Conservation (phyloP, 2,113 vertebrate species). For the Felis chaus region DNA sequence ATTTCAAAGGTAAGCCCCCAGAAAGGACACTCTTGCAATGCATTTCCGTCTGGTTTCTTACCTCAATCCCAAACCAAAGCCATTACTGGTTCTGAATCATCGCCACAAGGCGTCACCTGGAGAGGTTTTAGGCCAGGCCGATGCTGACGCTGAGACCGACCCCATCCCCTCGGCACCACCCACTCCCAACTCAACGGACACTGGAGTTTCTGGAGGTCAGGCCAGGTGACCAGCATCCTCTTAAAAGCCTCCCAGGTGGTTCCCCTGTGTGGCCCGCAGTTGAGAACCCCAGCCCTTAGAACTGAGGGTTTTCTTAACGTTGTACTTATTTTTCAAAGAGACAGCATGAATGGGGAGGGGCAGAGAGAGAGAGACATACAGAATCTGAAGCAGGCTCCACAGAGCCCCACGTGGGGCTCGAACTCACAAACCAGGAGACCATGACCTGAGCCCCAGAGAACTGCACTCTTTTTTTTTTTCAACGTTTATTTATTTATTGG, state of each 20-base stretch:
- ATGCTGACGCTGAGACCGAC: too few relatives aligned
- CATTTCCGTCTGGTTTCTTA: background rate
- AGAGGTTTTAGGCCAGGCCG: background rate
- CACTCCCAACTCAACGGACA: background rate
- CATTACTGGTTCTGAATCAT: background rate
- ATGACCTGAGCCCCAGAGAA: too few relatives aligned
- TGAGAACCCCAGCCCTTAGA: background rate
- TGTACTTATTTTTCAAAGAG: too few relatives aligned
- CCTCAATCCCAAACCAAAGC: background rate
- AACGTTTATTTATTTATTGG: too few relatives aligned
- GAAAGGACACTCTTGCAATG: background rate
- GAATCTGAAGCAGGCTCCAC: too few relatives aligned
- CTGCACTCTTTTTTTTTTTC: too few relatives aligned
- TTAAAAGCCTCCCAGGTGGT: background rate
- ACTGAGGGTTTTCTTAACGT: background rate
- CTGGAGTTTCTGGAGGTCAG: background rate
- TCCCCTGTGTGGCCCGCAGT: too few relatives aligned
- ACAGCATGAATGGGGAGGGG: too few relatives aligned
- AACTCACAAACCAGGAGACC: too few relatives aligned
- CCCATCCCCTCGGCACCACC: fast-evolving
- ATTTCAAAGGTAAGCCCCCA: background rate
- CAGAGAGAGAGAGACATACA: too few relatives aligned
- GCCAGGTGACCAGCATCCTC: background rate
- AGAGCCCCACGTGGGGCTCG: too few relatives aligned
- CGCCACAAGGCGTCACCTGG: background rate